Evolutionary conservation across 2,113 vertebrate species (phyloP), one percentile per base, ranked within the genome.

Genomic region (Lucifuga dentata): DNA sequence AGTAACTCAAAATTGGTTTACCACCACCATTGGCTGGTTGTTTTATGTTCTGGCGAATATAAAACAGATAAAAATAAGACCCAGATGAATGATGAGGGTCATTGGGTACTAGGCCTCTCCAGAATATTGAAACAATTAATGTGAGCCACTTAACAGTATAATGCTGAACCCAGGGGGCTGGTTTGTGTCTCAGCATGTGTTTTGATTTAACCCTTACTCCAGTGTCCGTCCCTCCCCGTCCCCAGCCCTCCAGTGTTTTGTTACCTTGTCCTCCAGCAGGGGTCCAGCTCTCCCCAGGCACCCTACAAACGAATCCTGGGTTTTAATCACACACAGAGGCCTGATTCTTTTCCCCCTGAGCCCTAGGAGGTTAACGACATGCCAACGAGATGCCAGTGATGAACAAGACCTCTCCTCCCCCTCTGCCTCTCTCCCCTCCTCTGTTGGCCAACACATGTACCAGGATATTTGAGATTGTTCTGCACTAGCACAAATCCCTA

Each of bases 331-430:
- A 66, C 72, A 75, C 71, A 78, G 69, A 58, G 56, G 76, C 56
- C 82, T 56, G 68, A 82, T 85, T 91, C 84, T 68, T 64, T 81
- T 73, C 26, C 26, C 74, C 77, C 74, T 49, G 65, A 91, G 76
- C 91, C 77, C 76, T 76, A 19, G 91, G 92, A 92, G 91, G 90
- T 90, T 94, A 93, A 94, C 88, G 89, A 93, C 84, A 78, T 92
- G 83, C 88, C 90, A 91, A 91, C 68, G 79, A 92, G 78, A 88
- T 89, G 80, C 82, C 80, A 61, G 72, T 71, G 58, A 76, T 91
- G 88, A 82, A 90, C 88, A 89, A 89, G 87, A 76, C 75, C 76
- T 20, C 63, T 58, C 46, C 76, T 20, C 63, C 53, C 46, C 77
- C 79, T 76, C 78, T 52, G 24, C 50, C 66, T 67, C 12, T 0